A percentile compares a stretch with the other conserved stretches of the same genome.
These are phyloP conservation scores for Coracopsis vasa DNA, from an alignment of 2,113 vertebrate genomes.

Conservation along the genomic window DNA sequence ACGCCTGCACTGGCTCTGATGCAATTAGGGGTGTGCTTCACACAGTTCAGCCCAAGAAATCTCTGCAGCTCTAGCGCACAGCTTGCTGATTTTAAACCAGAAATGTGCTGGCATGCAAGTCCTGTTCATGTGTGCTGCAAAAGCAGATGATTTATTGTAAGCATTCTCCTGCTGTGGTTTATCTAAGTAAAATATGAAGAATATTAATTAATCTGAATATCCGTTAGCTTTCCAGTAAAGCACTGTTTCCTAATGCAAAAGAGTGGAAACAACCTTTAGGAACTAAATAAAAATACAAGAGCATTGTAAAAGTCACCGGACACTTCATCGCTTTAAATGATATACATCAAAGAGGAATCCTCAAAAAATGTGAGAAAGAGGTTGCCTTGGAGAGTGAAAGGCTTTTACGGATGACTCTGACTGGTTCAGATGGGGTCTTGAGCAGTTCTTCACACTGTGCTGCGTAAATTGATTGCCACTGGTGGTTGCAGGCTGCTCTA, in stretches of 20 bases:
- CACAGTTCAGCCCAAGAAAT: not conserved
- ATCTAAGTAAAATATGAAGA: conserved; percentile 33
- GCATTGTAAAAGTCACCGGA: not conserved
- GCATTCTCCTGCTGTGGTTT: conserved; percentile 22
- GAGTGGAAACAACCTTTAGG: not conserved
- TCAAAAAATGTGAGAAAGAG: not conserved
- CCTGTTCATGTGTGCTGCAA: not conserved
- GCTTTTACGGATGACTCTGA: not conserved
- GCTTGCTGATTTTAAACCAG: conserved; percentile 13
- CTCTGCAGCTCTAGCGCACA: not conserved
- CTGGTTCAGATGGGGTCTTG: not conserved
- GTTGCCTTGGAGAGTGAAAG: not conserved
- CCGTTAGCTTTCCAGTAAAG: not conserved
- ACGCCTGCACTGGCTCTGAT: not conserved
- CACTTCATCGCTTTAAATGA: not conserved
- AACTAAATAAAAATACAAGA: not conserved
- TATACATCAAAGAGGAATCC: not conserved
- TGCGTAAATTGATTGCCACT: not conserved
- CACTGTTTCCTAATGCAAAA: not conserved
- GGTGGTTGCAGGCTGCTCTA: not conserved
- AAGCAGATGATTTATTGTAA: not conserved
- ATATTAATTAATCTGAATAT: not conserved
- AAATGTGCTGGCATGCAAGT: not conserved
- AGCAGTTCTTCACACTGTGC: not conserved
- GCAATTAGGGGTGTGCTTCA: not conserved